A percentile compares a stretch with the other conserved stretches of the same genome.
phyloP scores from a whole-genome alignment of 2,888 invertebrate genomes.

The Agrochola macilenta region DNA sequence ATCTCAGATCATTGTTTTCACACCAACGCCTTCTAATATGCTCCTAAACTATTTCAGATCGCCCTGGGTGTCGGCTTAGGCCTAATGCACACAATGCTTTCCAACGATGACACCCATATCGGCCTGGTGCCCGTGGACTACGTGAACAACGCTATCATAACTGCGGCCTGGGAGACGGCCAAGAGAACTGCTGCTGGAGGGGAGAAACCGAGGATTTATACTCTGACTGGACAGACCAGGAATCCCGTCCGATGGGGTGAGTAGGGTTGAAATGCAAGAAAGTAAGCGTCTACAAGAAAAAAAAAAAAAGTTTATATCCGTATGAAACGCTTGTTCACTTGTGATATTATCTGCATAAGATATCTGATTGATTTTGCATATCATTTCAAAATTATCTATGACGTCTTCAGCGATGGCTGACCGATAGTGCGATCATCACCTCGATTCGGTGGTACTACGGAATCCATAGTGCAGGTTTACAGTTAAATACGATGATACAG shows the following conservation, averaged over 20 bases:
- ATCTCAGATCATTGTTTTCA: neutral
- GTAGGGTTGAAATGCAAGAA: neutral
- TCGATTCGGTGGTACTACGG: no score
- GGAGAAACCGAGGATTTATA: constrained; percentile 55
- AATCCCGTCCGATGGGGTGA: constrained; percentile 50
- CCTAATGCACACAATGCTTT: constrained; percentile 37
- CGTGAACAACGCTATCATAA: constrained; percentile 66
- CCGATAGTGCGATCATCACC: no score
- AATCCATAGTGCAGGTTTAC: no score
- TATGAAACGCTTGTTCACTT: no score
- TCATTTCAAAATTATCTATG: no score
- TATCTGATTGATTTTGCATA: no score
- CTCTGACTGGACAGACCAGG: constrained; percentile 30
- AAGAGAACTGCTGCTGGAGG: constrained; percentile 17
- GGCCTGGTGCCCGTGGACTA: constrained; percentile 63
- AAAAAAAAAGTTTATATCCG: no score
- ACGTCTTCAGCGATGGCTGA: no score
- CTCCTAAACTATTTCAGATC: constrained; percentile 48
- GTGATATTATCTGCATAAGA: no score
- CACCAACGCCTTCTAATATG: neutral
- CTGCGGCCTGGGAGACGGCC: constrained; percentile 54
- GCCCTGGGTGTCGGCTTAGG: constrained; percentile 53
- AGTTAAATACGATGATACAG: no score
- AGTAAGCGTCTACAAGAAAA: no score
- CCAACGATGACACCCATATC: neutral